A percentile compares a stretch with the other conserved stretches of the same genome.
Conservation (phyloP, 1,140 invertebrate genomes). For the Telenomus remus region DNA sequence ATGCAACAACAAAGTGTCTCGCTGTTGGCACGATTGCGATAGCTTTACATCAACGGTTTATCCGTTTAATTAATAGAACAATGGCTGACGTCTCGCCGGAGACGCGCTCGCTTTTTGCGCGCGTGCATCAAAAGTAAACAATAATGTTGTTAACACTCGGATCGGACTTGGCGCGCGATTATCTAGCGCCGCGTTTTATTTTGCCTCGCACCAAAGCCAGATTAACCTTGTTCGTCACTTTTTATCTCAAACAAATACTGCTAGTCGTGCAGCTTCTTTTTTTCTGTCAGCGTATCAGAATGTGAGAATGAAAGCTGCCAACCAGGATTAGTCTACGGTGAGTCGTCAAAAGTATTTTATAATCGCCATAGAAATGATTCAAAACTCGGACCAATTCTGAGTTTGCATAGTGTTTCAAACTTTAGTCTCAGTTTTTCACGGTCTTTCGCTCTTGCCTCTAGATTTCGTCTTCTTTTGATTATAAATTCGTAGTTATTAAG, state of each 20-base stretch:
- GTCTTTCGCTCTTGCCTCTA: too few species aligned
- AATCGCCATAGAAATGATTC: slow-evolving; percentile 12
- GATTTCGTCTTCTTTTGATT: too few species aligned
- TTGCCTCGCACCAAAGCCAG: slow-evolving; percentile 23
- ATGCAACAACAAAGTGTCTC: slow-evolving; percentile 12
- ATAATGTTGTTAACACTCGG: slow-evolving; percentile 61
- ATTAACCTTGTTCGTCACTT: slow-evolving; percentile 34
- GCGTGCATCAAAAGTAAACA: slow-evolving; percentile 57
- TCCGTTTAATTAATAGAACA: slow-evolving; percentile 75
- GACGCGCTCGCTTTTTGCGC: slow-evolving; percentile 20
- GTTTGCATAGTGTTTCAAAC: slow-evolving; percentile 32
- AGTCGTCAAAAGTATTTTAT: slow-evolving; percentile 23
- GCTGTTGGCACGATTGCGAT: slow-evolving; percentile 10
- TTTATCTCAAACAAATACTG: slow-evolving; percentile 20
- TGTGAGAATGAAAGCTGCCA: slow-evolving; percentile 11
- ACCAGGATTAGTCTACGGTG: slow-evolving; percentile 13
- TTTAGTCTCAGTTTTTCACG: background rate
- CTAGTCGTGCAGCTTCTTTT: slow-evolving; percentile 13
- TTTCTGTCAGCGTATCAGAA: slow-evolving; percentile 8
- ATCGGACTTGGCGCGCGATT: slow-evolving; percentile 28
- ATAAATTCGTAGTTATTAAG: too few species aligned
- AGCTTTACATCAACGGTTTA: slow-evolving; percentile 63
- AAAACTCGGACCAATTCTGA: slow-evolving; percentile 33
- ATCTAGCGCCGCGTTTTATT: slow-evolving; percentile 5
- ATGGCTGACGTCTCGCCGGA: slow-evolving; percentile 53